Conservation (phyloP, 2,888 invertebrate species). For the Escarpia spicata region DNA sequence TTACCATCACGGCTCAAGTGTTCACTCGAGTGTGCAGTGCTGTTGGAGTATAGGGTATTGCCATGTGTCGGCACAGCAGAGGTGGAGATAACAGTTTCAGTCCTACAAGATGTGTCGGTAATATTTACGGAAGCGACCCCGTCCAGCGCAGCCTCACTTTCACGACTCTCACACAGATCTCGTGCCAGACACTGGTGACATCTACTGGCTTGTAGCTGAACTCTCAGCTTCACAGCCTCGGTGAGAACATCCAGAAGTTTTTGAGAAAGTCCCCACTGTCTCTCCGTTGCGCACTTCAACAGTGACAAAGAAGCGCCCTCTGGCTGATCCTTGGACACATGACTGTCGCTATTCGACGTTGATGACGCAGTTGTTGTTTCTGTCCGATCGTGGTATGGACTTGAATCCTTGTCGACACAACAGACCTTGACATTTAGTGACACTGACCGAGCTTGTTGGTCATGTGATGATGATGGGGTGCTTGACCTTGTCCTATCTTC, state of each 20-base stretch:
- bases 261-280: slow-evolving; percentile 42
- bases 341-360: neutral
- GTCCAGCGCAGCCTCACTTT: neutral
- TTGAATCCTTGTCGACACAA: neutral
- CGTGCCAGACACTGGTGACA: slow-evolving; percentile 33
- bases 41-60: neutral
- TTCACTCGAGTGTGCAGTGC: neutral
- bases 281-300: slow-evolving; percentile 9
- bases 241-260: slow-evolving; percentile 59
- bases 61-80: neutral
- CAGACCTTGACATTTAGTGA: neutral
- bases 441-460: neutral
- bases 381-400: neutral
- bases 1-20: neutral
- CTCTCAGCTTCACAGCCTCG: slow-evolving; percentile 52
- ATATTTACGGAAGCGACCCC: neutral
- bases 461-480: neutral
- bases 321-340: neutral
- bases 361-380: neutral
- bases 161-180: neutral
- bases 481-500: neutral
- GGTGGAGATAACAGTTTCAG: neutral
- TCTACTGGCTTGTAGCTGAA: slow-evolving; percentile 47
- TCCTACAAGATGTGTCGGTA: neutral
- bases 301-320: neutral